phyloP scores from a whole-genome alignment of 1,140 invertebrate genomes.

The Halotydeus destructor region DNA sequence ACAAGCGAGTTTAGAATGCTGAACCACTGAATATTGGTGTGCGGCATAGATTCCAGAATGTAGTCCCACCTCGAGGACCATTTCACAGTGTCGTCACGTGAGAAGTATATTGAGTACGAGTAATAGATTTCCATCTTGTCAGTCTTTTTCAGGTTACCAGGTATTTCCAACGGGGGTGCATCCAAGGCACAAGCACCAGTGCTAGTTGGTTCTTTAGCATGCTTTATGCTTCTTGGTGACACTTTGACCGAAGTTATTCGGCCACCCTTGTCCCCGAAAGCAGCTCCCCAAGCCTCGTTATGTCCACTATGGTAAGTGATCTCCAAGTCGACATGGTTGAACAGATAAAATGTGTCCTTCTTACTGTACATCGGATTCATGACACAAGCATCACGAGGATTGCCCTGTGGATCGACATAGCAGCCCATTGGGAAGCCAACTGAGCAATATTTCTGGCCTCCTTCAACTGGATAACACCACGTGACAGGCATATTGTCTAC shows the following conservation, averaged over 20 bases:
- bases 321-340: constrained; percentile 85
- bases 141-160: constrained; percentile 27
- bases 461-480: constrained; percentile 71
- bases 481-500: constrained; percentile 81
- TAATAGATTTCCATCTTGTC: constrained; percentile 49
- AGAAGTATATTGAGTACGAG: constrained; percentile 51
- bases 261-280: constrained; percentile 53
- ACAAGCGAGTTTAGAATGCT: constrained; percentile 35
- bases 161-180: constrained; percentile 41
- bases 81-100: constrained; percentile 62
- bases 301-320: constrained; percentile 78
- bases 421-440: constrained; percentile 98
- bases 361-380: constrained; percentile 35
- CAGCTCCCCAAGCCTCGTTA: constrained; percentile 57
- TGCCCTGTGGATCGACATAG: constrained; percentile 38
- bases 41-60: constrained; percentile 90
- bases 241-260: constrained; percentile 68
- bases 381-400: constrained; percentile 38
- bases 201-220: constrained; percentile 21
- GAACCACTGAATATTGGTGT: constrained; percentile 98
- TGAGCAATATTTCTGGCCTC: constrained; percentile 56
- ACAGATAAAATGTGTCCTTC: constrained; percentile 62
- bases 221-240: constrained; percentile 52
- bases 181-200: constrained; percentile 25
- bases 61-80: constrained; percentile 99